Base-by-base conservation (phyloP, 1,140 invertebrate species). In the Rhopalosiphum padi region DNA sequence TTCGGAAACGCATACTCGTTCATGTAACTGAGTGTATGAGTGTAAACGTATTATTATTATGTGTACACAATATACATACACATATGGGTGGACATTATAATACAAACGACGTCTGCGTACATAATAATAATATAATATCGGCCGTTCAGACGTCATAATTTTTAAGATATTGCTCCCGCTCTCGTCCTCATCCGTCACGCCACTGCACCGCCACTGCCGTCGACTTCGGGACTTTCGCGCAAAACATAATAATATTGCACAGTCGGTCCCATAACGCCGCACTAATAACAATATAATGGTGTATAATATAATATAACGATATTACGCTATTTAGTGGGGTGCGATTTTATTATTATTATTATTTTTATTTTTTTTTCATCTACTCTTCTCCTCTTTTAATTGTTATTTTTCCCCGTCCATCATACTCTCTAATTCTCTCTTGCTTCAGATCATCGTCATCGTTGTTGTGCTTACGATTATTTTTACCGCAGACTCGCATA, bases 81-180 rank as follows among this genome's bases (percentile, higher is more conserved):
- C 46, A 89, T 41, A 51, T 25, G 30, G 48, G 48, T n/a, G 46
- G 25, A 90, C 89, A 60, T 90, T 90, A 77, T 77, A 77, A 77
- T n/a, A 77, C 15, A 90, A 53, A 41, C 89, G 46, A 53, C 23
- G 35, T 90, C 89, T 83, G 35, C 8, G 35, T 83, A 83, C 35
- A 83, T 37, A 83, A 37, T 35, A 37, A 83, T 83, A 85, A 11
- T 90, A 68, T 90, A 51, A 91, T 43, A 77, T 46, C 90, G 55
- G 90, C 60, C 60, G 43, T 91, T 91, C 90, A 48, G 68, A 91
- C 90, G 68, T 91, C 90, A 37, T 91, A 83, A 91, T 91, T 91
- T 91, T 91, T 82, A 46, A 83, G 90, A 91, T 91, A 91, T 77
- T 91, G 46, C 68, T 46, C 43, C 53, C 22, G 35, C 51, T 51